Percentiles rank a stretch among this genome's conserved stretches.
Conservation (phyloP, 1,140 invertebrate species). For the Drosophila malerkotliana region DNA sequence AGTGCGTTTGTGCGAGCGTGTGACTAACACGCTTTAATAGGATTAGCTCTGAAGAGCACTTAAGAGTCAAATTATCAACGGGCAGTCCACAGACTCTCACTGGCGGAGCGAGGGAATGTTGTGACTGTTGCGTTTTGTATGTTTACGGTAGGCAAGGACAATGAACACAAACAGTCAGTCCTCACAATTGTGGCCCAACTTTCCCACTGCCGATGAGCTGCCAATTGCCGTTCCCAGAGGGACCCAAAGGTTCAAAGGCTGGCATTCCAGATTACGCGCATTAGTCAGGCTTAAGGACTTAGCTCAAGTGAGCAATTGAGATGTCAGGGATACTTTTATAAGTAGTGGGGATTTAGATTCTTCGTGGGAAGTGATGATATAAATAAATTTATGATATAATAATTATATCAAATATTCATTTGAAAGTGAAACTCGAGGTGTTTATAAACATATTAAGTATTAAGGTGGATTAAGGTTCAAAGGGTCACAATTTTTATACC, state of each 20-base stretch:
- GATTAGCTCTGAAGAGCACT: slow-evolving; percentile 83
- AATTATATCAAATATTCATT: background rate
- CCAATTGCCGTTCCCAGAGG: slow-evolving; percentile 44
- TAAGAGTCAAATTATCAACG: slow-evolving; percentile 82
- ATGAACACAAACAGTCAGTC: slow-evolving; percentile 22
- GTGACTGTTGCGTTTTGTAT: slow-evolving; percentile 78
- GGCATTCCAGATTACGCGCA: slow-evolving; percentile 50
- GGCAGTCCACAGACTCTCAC: slow-evolving; percentile 43
- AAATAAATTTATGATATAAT: background rate
- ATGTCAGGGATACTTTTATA: slow-evolving; percentile 9
- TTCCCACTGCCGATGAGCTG: slow-evolving; percentile 66
- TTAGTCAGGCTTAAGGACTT: slow-evolving; percentile 57
- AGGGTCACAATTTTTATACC: too few relatives aligned
- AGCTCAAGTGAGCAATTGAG: slow-evolving; percentile 64
- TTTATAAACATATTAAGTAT: too few relatives aligned
- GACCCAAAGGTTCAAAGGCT: slow-evolving; percentile 12
- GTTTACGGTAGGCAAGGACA: slow-evolving; percentile 62
- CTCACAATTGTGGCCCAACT: slow-evolving; percentile 75
- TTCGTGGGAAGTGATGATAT: slow-evolving; percentile 12
- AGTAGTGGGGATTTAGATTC: background rate
- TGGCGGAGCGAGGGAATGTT: slow-evolving; percentile 43
- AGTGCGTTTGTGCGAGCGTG: slow-evolving; percentile 56
- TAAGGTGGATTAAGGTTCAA: too few relatives aligned
- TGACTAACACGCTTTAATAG: slow-evolving; percentile 81
- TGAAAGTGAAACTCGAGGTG: background rate